Base-by-base conservation (phyloP, 2,113 vertebrate genomes). In the Columba janthina region DNA sequence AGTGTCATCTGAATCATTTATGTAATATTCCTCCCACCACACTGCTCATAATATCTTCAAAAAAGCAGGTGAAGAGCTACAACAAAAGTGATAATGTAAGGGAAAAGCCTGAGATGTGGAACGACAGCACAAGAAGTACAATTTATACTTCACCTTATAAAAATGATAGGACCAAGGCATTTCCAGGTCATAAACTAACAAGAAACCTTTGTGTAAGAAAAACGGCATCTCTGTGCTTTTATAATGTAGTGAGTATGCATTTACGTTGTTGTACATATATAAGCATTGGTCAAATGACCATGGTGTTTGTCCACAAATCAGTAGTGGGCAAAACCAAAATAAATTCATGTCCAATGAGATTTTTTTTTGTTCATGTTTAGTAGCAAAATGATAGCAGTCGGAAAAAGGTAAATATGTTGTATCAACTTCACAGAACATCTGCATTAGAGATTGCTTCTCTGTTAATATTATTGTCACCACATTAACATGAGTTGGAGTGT, bases 1-100 rank as follows among this genome's bases (percentile, higher is more conserved):
- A 96, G 57, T 97, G 86, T 96, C 86, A 95, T 67, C 80, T 90
- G 76, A 89, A 90, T 84, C 56, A 77, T 90, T 96, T 95, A 97
- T 94, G 25, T 94, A 97, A 96, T 73, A 53, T 65, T 89, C 95
- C 89, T 94, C 94, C 94, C 79, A 96, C 95, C 9, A 2, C 29
- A 57, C 54, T 81, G 80, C 89, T 95, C 93, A 93, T 93, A 92
- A 91, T 95, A 93, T 85, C 95, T 91, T 91, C 19, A 70, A 70
- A 94, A 94, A 80, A 14, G 20, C 85, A 91, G 75, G 80, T 84
- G 89, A 97, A 75, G 83, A 85, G 40, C 57, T 94, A 56, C 62
- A 86, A 88, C 60, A 92, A 85, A 94, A 89, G 86, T 87, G 89
- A 75, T 78, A 95, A 95, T 57, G 86, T 71, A 90, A 90, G 65